Evolutionary conservation across 2,113 vertebrate species (phyloP).

Genomic region (Vidua chalybeata): DNA sequence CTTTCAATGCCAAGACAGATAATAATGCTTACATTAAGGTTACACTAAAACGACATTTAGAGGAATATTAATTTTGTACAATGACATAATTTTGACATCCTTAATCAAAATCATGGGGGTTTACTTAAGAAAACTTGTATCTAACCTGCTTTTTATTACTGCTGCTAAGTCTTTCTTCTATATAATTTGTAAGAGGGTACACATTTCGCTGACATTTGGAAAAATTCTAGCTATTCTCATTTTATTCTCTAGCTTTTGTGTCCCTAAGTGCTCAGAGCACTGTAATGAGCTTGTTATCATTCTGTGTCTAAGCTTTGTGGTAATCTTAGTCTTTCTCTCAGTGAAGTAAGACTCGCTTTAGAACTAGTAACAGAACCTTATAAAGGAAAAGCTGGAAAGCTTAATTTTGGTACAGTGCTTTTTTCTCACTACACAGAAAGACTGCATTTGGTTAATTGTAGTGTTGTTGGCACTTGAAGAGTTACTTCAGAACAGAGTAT

Average conservation of each 20-base stretch:
- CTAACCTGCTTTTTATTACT: background rate
- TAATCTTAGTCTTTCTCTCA: background rate
- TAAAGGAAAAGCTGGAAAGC: background rate
- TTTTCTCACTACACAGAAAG: background rate
- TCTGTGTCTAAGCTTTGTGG: background rate
- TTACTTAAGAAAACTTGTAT: background rate
- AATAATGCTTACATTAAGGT: background rate
- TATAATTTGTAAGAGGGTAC: background rate
- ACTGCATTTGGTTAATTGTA: background rate
- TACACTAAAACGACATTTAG: background rate
- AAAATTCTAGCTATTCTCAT: background rate
- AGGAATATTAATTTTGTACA: background rate
- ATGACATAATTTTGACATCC: background rate
- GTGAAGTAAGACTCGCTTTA: background rate
- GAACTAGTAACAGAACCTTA: background rate
- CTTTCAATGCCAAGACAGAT: background rate
- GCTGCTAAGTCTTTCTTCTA: background rate
- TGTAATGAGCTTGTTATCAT: rapidly evolving
- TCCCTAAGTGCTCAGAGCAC: background rate
- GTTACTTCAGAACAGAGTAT: background rate
- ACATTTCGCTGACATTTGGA: background rate
- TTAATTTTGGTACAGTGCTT: background rate
- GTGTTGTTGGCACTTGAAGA: background rate
- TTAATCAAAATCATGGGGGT: background rate
- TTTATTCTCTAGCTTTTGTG: background rate